phyloP scores from a whole-genome alignment of 1,140 invertebrate genomes.

The Trachelipus rathkii region DNA sequence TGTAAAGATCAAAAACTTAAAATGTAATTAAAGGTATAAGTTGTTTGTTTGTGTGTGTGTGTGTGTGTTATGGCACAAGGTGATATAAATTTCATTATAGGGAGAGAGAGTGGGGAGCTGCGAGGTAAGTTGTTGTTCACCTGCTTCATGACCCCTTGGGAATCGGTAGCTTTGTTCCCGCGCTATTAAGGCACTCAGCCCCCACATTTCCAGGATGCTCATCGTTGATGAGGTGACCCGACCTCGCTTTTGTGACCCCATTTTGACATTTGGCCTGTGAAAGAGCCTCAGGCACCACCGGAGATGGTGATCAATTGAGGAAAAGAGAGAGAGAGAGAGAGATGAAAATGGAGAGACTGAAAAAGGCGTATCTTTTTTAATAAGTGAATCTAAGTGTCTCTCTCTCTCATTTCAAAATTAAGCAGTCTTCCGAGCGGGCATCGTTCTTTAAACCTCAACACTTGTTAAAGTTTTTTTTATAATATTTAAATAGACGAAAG shows the following conservation, averaged over 20 bases:
- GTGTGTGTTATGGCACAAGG: neutral
- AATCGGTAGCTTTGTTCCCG: conserved; percentile 6
- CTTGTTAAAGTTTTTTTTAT: too few relatives aligned
- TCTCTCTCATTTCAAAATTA: conserved; percentile 1
- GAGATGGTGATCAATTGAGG: neutral
- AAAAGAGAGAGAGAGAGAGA: neutral
- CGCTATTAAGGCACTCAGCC: conserved; percentile 1
- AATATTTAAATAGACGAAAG: too few relatives aligned
- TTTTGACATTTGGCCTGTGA: neutral
- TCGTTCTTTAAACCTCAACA: neutral
- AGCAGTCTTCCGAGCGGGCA: neutral
- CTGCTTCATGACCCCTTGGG: neutral
- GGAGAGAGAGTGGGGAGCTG: neutral
- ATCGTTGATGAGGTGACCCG: neutral
- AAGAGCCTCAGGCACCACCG: neutral
- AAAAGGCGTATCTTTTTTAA: neutral
- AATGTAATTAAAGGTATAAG: too few relatives aligned
- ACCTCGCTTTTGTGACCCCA: neutral
- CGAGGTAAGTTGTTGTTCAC: neutral
- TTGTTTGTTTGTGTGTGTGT: neutral
- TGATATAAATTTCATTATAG: neutral
- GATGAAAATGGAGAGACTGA: neutral
- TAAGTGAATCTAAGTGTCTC: neutral
- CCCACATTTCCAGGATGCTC: neutral
- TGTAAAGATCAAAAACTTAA: too few relatives aligned